Evolutionary conservation across 2,888 invertebrate genomes (phyloP).

Genomic region (Brachyptera putata): DNA sequence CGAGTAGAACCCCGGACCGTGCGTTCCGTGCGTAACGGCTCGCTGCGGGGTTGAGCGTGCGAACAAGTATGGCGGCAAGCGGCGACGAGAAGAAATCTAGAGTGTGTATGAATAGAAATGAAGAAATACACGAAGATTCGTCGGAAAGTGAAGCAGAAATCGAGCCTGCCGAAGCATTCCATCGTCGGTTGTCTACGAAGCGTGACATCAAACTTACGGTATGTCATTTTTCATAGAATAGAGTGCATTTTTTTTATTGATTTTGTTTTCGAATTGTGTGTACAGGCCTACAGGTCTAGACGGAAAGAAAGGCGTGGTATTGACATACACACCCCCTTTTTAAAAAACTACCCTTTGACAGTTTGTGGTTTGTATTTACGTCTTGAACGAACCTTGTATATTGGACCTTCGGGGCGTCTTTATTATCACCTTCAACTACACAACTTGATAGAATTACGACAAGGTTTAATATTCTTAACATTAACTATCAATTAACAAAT

Average conservation of each 20-base stretch:
- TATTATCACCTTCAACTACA: too few species aligned
- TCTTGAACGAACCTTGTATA: too few species aligned
- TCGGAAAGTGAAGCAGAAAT: conserved; percentile 81
- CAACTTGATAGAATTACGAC: too few species aligned
- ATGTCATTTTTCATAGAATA: conserved; percentile 42
- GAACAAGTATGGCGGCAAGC: conserved; percentile 29
- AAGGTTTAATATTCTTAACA: too few species aligned
- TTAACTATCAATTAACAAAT: too few species aligned
- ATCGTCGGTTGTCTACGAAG: conserved; percentile 76
- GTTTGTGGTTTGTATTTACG: not conserved
- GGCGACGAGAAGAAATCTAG: not conserved
- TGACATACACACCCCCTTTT: not conserved
- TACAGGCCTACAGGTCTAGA: conserved; percentile 2
- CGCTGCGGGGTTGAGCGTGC: too few species aligned
- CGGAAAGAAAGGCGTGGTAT: conserved; percentile 29
- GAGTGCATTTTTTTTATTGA: conserved; percentile 1
- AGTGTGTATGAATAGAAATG: conserved; percentile 21
- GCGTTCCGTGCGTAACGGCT: too few species aligned
- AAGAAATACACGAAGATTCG: conserved; percentile 51
- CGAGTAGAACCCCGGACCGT: too few species aligned
- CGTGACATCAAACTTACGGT: conserved; percentile 77
- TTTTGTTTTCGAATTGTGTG: too few species aligned
- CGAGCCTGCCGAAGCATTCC: conserved; percentile 70
- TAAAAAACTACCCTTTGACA: too few species aligned
- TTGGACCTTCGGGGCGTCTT: too few species aligned